A percentile compares a stretch with the other conserved stretches of the same genome.
Conservation (phyloP, 2,797 vertebrate species). For the Pseudochirops corinnae region DNA sequence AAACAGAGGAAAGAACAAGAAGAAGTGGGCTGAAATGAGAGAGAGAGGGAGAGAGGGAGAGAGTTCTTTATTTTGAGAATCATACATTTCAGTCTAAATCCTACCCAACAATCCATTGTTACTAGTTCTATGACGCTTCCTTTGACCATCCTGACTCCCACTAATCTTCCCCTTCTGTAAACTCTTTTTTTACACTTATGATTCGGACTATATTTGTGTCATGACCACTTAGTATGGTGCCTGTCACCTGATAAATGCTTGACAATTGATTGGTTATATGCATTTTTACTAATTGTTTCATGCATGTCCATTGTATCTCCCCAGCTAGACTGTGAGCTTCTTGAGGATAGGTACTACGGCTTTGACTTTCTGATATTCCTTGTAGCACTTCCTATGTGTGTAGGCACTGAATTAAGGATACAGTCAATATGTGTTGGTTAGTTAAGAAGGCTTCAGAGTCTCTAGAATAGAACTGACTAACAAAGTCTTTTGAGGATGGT, state of each 20-base stretch:
- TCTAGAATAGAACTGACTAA: not conserved
- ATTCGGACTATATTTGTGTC: not conserved
- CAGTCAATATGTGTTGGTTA: not conserved
- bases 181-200: not conserved
- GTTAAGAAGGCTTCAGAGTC: not conserved
- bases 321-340: not conserved
- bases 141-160: too few species aligned
- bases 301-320: not conserved
- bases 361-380: not conserved
- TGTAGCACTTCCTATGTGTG: not conserved
- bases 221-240: not conserved
- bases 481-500: not conserved
- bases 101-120: not conserved
- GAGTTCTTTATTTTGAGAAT: not conserved
- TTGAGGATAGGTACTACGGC: not conserved
- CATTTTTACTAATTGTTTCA: not conserved
- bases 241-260: not conserved
- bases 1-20: not conserved
- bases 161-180: too few species aligned
- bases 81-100: not conserved
- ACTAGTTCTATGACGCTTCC: not conserved
- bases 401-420: not conserved
- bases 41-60: not conserved
- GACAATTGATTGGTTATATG: not conserved
- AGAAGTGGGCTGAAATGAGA: not conserved